Conservation (phyloP, 2,113 vertebrate genomes). For the Leptodactylus fuscus region DNA sequence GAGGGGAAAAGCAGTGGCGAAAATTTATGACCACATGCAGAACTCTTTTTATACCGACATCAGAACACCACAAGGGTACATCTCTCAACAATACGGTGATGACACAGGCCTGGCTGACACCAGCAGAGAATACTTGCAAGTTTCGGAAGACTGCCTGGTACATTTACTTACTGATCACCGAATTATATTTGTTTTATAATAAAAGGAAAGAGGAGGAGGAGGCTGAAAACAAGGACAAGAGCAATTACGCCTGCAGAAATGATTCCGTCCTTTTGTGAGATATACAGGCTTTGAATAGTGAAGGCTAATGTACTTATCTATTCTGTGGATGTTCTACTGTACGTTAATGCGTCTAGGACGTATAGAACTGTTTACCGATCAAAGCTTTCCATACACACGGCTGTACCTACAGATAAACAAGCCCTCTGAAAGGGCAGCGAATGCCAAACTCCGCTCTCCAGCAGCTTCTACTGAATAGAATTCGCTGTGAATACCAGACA, state of each 20-base stretch:
- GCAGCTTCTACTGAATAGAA: conserved; percentile 20
- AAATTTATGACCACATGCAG: not conserved
- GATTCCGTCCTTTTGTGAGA: not conserved
- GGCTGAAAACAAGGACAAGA: conserved; percentile 4
- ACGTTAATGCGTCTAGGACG: not conserved
- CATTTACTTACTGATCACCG: too few relatives aligned
- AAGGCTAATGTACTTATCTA: not conserved
- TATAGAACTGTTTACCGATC: conserved; percentile 16
- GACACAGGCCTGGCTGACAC: not conserved
- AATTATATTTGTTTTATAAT: not conserved
- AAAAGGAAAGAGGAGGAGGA: not conserved
- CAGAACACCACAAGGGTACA: not conserved
- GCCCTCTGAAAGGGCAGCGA: not conserved
- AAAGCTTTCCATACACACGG: conserved; percentile 13
- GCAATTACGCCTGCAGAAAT: not conserved
- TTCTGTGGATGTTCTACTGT: not conserved
- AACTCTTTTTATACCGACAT: not conserved
- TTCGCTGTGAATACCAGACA: conserved; percentile 19
- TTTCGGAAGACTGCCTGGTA: too few relatives aligned
- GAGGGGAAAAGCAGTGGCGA: not conserved
- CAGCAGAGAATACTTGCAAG: not conserved
- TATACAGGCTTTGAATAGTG: not conserved
- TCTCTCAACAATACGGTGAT: not conserved
- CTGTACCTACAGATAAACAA: conserved; percentile 46
- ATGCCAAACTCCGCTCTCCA: not conserved